Percentiles rank a stretch among this genome's conserved stretches.
These are phyloP conservation scores for Orgyia antiqua DNA, from an alignment of 2,888 invertebrate genomes.

Conservation along the genomic window DNA sequence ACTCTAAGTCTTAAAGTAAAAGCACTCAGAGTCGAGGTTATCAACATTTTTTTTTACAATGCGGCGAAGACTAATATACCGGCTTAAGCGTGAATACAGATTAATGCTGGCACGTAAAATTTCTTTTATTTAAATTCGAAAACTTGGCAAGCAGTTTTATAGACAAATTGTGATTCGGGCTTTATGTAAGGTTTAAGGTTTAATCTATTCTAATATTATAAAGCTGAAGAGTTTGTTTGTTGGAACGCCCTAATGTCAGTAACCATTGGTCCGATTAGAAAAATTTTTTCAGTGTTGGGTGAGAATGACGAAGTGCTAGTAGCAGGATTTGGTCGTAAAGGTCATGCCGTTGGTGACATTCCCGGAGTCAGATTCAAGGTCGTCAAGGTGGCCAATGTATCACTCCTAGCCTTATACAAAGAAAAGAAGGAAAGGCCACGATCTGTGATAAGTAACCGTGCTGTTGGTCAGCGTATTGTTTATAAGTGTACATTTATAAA, in stretches of 20 bases:
- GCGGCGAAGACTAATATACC: conserved; percentile 33
- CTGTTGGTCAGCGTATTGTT: too few species aligned
- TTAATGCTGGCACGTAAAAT: conserved; percentile 26
- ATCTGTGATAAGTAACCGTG: conserved; percentile 85
- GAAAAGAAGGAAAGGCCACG: conserved; percentile 99
- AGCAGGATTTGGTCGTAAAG: conserved; percentile 99
- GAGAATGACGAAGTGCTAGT: conserved; percentile 99
- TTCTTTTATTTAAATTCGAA: conserved; percentile 26
- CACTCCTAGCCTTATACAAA: conserved; percentile 98
- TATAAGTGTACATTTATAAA: too few species aligned
- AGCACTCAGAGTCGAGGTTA: too few species aligned
- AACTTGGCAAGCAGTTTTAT: conserved; percentile 18
- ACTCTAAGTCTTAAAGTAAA: conserved; percentile 43
- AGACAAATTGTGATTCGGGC: conserved; percentile 17
- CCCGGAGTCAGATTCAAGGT: conserved; percentile 97
- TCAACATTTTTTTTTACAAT: conserved; percentile 7
- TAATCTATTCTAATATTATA: too few species aligned
- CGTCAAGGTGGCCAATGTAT: conserved; percentile 99
- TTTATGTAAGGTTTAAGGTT: conserved; percentile 7
- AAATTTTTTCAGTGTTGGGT: too few species aligned
- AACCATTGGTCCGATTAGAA: too few species aligned
- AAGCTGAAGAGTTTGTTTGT: too few species aligned
- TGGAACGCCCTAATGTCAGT: too few species aligned
- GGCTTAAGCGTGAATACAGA: conserved; percentile 33
- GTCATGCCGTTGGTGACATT: conserved; percentile 99